Base-by-base conservation (phyloP, 2,113 vertebrate species). In the Hymenochirus boettgeri region DNA sequence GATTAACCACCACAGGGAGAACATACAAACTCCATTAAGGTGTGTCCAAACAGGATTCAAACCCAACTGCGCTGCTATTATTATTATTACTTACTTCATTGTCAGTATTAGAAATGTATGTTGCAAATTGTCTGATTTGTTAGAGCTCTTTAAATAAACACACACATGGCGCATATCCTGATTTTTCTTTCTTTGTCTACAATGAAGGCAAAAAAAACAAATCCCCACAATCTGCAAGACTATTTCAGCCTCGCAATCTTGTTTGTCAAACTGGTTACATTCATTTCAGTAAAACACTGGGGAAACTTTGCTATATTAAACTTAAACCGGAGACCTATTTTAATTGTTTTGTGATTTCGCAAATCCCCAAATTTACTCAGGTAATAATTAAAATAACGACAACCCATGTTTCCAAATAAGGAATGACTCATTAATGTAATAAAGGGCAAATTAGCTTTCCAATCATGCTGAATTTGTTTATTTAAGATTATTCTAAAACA, bases 341-440 rank as follows among this genome's bases (percentile, higher is more conserved):
- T 70, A 51, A 69, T 61, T 69, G 71, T 72, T 70, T 69, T 4
- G 65, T 46, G 71, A 33, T 54, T 71, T 26, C 35, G 58, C 17
- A 7, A 70, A 57, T 70, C 60, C 46, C 70, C 21, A 75, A 64
- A 63, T 24, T 70, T 69, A 6, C 6, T 48, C n/a, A 65, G 9
- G 65, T 39, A 69, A 70, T 57, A 47, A 74, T 42, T 74, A 60
- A 57, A 11, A 54, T 47, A 62, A 18, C 18, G 52, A 42, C 35
- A 3, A 3, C 6, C 21, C 61, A 61, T 15, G 35, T 74, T 70
- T 27, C 25, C 59, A 7, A 60, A 67, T 13, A 46, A 1, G 26
- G 22, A n/a, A 7, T 76, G 52, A 4, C 0, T 24, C 17, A 51
- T 24, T 60, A 48, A 18, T 46, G 39, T 1, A 62, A 37, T 4